Evolutionary conservation across 1,140 invertebrate species (phyloP), one percentile per base, ranked within the genome.

Genomic region (Semibalanus balanoides): DNA sequence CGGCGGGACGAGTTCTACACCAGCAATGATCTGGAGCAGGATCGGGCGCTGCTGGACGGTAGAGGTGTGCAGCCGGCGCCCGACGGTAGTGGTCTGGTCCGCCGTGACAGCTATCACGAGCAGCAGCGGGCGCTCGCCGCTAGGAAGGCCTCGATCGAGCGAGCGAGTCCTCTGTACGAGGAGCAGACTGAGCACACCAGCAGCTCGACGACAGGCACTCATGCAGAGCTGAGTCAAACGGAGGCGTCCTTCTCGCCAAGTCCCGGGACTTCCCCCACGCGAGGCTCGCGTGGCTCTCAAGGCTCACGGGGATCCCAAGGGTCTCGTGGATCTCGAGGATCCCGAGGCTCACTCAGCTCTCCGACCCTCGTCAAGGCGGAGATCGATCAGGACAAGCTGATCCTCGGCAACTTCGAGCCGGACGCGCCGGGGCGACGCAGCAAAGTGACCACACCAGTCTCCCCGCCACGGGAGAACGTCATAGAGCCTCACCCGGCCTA

Each of bases 1-100:
- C 69, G 69, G 22, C 69, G 69, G 9, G 69, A 70, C n/a, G 69
- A 70, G 69, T 70, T 25, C 69, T 70, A 70, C 69, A 70, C 69
- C 3, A 5, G 9, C n/a, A 70, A 25, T 25, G 69, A 70, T 25
- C n/a, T 70, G n/a, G 69, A 70, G 69, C 22, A 70, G 27, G 69
- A 70, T 25, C 69, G 69, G n/a, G 69, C 69, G 7, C n/a, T 70
- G 69, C n/a, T 70, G 69, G 69, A 70, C n/a, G 69, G 69, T 25
- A 3, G 69, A 3, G 69, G 69, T 70, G 69, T 70, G 69, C 5
- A 28, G 22, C 7, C 25, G 25, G 22, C 69, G n/a, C n/a, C n/a
- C 22, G 69, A 70, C 69, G 69, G 69, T 25, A 70, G 25, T 7
- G 22, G 25, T 3, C 69, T 70, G 22, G 22, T 70, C 3, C 69